Conservation (phyloP, 2,113 vertebrate species). For the Micronycteris hirsuta region DNA sequence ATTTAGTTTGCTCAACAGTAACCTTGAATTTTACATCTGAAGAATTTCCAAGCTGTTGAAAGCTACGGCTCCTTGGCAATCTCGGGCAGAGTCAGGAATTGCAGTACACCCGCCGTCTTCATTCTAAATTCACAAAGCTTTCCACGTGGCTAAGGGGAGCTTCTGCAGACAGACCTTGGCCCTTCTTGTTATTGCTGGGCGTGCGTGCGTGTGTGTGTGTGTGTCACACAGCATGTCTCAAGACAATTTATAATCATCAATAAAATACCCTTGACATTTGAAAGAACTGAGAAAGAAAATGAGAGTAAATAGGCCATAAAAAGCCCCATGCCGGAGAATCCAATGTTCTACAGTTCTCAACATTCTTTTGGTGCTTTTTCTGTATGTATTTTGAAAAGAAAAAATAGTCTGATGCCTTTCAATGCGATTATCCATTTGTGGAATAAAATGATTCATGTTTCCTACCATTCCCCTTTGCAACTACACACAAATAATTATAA, state of each 20-base stretch:
- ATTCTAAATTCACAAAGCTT: conserved; percentile 15
- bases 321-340: background rate
- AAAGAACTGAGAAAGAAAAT: background rate
- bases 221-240: background rate
- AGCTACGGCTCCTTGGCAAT: background rate
- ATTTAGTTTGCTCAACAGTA: background rate
- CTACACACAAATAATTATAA: background rate
- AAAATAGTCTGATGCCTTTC: background rate
- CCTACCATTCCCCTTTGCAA: background rate
- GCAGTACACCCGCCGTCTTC: background rate
- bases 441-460: background rate
- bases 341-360: background rate
- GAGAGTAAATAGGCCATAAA: background rate
- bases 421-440: background rate
- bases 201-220: background rate
- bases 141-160: background rate
- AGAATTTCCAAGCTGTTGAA: background rate
- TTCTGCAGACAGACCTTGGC: conserved; percentile 30
- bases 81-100: background rate
- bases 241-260: conserved; percentile 38
- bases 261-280: conserved; percentile 53
- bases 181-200: background rate
- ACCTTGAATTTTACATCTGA: background rate
- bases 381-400: background rate
- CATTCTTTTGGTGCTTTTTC: background rate